Evolutionary conservation across 2,888 invertebrate genomes (phyloP), one percentile per base, ranked within the genome.

Genomic region (Metalampra italica): DNA sequence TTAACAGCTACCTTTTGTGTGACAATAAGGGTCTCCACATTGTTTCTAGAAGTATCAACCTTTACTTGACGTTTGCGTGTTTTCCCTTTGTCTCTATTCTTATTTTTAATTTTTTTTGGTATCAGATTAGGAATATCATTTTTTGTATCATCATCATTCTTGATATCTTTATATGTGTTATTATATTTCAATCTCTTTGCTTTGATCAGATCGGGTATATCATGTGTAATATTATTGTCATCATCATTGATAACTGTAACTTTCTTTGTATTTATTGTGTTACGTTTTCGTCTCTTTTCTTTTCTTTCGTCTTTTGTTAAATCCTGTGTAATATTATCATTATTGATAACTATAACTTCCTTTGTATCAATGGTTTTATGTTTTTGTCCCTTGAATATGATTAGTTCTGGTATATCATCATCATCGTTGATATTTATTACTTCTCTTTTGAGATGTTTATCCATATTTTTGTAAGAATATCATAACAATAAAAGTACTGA

Each of bases 1-100:
- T 50, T 60, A 0, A 57, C 32, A 40, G 59, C 43, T 9, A 60
- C 55, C 48, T 58, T 57, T 45, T 62, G 51, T 7, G 62, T 57
- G 7, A 63, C 53, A 11, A 60, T 46, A n/a, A 62, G 52, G 2
- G 52, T 60, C 45, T 60, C 57, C 7, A 9, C 42, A 9, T 52
- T 46, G 13, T 32, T 22, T 12, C 22, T 22, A 22, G 42, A 9
- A 1, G 14, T 47, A 7, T 45, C 29, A 8, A 51, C 5, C 38
- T 40, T 45, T 3, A 45, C 39, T 47, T 45, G 14, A 8, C 45
- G 12, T 46, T 36, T 36, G n/a, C 36, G 36, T 36, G 7, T 36
- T n/a, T n/a, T 36, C 3, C 32, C 32, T 32, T 11, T 32, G 7
- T 32, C 32, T 11, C 11, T 32, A 7, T 32, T 32, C 32, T 32